Conservation (phyloP, 2,113 vertebrate genomes). For the Hyla sarda region DNA sequence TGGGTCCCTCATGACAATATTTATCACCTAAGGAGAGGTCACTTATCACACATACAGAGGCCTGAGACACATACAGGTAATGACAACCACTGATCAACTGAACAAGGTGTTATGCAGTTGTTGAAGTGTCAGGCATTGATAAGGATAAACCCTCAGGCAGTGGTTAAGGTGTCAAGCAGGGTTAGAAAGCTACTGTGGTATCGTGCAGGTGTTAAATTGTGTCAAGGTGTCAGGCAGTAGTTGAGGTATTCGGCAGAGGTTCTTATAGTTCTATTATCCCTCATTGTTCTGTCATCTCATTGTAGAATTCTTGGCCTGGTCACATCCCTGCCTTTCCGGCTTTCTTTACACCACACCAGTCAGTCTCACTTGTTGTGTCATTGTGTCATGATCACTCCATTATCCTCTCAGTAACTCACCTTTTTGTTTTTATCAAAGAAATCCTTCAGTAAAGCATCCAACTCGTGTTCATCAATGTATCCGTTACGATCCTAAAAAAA, state of each 20-base stretch:
- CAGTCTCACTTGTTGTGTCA: background rate
- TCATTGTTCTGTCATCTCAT: background rate
- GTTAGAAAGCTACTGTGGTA: too few species aligned
- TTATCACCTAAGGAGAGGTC: too few species aligned
- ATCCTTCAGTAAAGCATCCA: constrained; percentile 93
- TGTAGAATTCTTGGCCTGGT: background rate
- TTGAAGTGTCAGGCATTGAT: background rate
- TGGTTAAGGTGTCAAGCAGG: background rate
- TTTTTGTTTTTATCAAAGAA: constrained; percentile 93
- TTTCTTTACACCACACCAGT: background rate
- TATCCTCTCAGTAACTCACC: constrained; percentile 72
- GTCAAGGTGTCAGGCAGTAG: background rate
- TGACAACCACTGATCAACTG: too few species aligned
- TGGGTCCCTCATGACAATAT: too few species aligned
- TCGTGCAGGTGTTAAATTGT: too few species aligned
- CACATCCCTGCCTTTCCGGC: background rate
- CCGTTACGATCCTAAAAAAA: constrained; percentile 87
- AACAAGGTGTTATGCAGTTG: background rate
- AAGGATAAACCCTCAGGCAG: background rate
- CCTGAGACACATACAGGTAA: too few species aligned
- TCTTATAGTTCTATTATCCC: background rate
- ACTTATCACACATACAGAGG: too few species aligned
- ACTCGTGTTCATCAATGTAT: constrained; percentile 94
- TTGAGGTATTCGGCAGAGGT: background rate
- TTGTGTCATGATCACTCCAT: too few species aligned